Evolutionary conservation across 1,140 invertebrate genomes (phyloP).

Genomic region (Ostrea denselamellosa): DNA sequence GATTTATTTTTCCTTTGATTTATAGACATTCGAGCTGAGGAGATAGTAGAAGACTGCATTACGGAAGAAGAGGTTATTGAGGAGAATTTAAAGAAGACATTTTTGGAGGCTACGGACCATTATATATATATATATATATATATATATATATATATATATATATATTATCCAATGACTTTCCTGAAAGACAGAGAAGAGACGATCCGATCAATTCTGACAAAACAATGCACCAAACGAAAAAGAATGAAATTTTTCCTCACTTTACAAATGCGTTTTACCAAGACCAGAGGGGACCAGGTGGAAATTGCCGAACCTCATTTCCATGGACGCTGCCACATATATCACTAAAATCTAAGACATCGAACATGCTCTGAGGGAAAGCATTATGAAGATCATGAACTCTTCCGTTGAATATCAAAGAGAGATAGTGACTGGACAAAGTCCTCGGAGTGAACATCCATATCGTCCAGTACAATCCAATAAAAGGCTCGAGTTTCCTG

Average conservation of each 20-base stretch:
- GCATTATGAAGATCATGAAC: constrained; percentile 35
- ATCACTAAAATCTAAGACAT: constrained; percentile 7
- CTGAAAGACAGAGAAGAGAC: not conserved
- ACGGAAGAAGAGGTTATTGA: constrained; percentile 1
- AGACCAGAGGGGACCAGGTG: not conserved
- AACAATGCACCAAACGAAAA: constrained; percentile 24
- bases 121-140: too few relatives aligned
- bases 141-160: too few relatives aligned
- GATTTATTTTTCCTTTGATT: not conserved
- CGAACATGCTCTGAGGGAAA: constrained; percentile 14
- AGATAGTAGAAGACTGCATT: not conserved
- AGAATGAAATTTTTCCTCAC: constrained; percentile 16
- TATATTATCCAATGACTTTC: not conserved
- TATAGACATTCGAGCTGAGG: not conserved
- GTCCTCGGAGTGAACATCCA: too few relatives aligned
- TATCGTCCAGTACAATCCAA: constrained; percentile 48
- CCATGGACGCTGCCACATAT: constrained; percentile 39
- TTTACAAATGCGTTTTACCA: constrained; percentile 23
- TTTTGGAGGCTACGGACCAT: not conserved
- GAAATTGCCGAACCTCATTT: constrained; percentile 27
- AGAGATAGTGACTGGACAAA: too few relatives aligned
- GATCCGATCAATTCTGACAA: not conserved
- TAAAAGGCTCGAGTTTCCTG: constrained; percentile 43
- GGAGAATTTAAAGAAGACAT: constrained; percentile 15
- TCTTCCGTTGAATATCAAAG: constrained; percentile 42